A percentile compares a stretch with the other conserved stretches of the same genome.
These are phyloP conservation scores for Spizaetus ornatus DNA, from an alignment of 2,113 vertebrate genomes.

Conservation along the genomic window DNA sequence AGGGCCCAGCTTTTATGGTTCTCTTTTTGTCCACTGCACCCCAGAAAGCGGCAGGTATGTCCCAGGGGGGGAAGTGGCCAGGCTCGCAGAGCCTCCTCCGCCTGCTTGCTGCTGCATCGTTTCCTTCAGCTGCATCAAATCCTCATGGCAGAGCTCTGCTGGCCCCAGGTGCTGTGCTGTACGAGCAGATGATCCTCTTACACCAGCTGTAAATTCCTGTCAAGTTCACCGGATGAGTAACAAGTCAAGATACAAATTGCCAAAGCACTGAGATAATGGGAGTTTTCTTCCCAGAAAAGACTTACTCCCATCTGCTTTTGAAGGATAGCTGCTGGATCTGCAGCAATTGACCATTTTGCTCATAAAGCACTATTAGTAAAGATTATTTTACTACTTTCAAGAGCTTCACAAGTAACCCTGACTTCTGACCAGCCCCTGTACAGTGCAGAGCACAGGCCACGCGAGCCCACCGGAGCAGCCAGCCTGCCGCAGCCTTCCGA, in stretches of 20 bases:
- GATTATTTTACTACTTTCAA: not conserved
- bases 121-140: not conserved
- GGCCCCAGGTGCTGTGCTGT: conserved; percentile 72
- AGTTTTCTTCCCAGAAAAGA: not conserved
- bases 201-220: conserved; percentile 49
- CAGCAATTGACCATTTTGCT: not conserved
- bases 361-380: not conserved
- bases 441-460: fast-evolving
- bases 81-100: not conserved
- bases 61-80: not conserved
- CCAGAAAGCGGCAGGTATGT: not conserved
- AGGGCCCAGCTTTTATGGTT: not conserved
- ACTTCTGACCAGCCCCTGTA: not conserved
- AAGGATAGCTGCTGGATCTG: not conserved
- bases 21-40: not conserved
- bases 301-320: not conserved
- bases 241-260: not conserved
- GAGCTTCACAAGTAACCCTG: not conserved
- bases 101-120: not conserved
- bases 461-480: fast-evolving
- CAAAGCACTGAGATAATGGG: conserved; percentile 22
- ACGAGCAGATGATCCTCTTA: conserved; percentile 73
- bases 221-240: not conserved
- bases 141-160: conserved; percentile 62
- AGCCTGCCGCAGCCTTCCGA: not conserved